Evolutionary conservation across 2,888 invertebrate species (phyloP), one percentile per base, ranked within the genome.

Genomic region (Cosmia trapezina): DNA sequence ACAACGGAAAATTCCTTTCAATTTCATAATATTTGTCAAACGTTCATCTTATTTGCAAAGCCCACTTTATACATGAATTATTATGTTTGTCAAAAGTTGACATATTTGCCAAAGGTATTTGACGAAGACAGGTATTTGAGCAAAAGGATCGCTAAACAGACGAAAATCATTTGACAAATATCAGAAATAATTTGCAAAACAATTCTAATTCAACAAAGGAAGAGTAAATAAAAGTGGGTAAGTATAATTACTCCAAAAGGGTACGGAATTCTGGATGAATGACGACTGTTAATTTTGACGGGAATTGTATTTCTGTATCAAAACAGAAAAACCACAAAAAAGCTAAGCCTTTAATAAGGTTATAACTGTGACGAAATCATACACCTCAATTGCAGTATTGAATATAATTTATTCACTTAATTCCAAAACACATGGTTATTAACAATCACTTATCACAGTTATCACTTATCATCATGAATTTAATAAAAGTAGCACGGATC

Each of bases 151-250:
- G 41, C 22, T 74, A 74, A 85, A 84, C 73, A 82, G 33, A 66
- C 61, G 62, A 49, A 78, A 73, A 76, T 85, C 65, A 68, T 70
- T 79, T 70, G 83, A 62, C 72, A 81, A 83, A 83, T 63, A 84
- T 65, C 33, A 41, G 64, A 61, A 79, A 74, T 77, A 76, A 81
- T 83, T 85, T 85, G 74, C 64, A n/a, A 53, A 80, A 66, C 73
- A 70, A 75, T 76, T 70, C 56, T 64, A 45, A 74, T 76, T 59
- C 64, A 51, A 78, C 73, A 77, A 73, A 70, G 69, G 70, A 43
- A 68, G 70, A 54, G 70, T 75, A 56, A 81, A 81, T 80, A 78
- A 74, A 73, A 76, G 60, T 53, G 66, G 76, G 60, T 71, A 37
- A 4, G 37, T 37, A 57, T 73, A 78, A 63, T 77, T 67, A 17